A percentile compares a stretch with the other conserved stretches of the same genome.
Evolutionary conservation across 2,888 invertebrate genomes (phyloP).

Genomic region (Stenodera caucasica): DNA sequence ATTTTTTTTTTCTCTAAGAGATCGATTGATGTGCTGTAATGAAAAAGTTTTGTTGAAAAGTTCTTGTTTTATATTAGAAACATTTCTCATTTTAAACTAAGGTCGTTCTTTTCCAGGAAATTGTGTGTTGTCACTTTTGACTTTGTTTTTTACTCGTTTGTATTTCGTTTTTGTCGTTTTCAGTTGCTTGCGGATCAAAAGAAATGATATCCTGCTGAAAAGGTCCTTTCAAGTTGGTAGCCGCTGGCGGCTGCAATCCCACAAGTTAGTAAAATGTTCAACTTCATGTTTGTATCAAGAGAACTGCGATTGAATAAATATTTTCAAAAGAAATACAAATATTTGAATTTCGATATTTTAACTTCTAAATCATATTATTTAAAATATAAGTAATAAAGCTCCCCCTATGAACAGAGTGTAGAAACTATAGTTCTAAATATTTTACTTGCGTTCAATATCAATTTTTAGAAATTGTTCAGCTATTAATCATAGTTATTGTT

Average conservation of each 20-base stretch:
- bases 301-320: background rate
- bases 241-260: background rate
- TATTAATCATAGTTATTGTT: no score
- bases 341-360: no score
- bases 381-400: no score
- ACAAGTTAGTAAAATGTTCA: conserved; percentile 11
- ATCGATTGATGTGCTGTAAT: conserved; percentile 14
- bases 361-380: no score
- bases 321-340: background rate
- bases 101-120: conserved; percentile 5
- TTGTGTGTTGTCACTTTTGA: background rate
- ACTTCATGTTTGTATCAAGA: conserved; percentile 12
- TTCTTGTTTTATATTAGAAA: conserved; percentile 8
- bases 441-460: no score
- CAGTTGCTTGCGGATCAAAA: conserved; percentile 13
- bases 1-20: no score
- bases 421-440: no score
- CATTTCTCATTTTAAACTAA: conserved; percentile 23
- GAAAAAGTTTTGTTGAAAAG: conserved; percentile 23
- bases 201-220: conserved; percentile 5
- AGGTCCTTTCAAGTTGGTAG: conserved; percentile 13
- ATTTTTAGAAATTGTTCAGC: no score
- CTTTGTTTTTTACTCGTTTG: conserved; percentile 10
- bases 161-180: background rate
- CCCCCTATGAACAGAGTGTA: no score